These are phyloP conservation scores for Eucriotettix oculatus DNA, from an alignment of 2,888 invertebrate genomes.

Conservation along the genomic window DNA sequence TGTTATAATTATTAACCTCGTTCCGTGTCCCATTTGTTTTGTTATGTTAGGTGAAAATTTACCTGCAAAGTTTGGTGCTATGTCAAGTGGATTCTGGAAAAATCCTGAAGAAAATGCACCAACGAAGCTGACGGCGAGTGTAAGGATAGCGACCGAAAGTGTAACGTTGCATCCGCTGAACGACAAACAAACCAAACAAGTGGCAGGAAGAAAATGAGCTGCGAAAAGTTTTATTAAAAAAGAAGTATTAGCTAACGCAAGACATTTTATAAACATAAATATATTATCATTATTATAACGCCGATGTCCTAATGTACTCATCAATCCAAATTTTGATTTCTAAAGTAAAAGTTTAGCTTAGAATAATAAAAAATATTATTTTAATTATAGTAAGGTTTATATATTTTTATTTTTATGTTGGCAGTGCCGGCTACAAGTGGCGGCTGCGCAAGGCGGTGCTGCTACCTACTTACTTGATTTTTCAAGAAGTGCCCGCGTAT, in stretches of 20 bases:
- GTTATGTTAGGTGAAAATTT: background rate
- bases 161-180: constrained; percentile 17
- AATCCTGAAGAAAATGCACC: constrained; percentile 20
- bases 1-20: no score
- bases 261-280: background rate
- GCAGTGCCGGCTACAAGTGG: no score
- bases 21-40: no score
- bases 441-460: no score
- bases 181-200: constrained; percentile 17
- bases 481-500: no score
- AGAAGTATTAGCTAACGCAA: background rate
- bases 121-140: constrained; percentile 17
- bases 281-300: background rate
- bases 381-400: no score
- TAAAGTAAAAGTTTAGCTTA: background rate
- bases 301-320: background rate
- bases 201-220: constrained; percentile 18
- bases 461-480: no score
- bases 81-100: constrained; percentile 20
- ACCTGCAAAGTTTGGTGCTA: constrained; percentile 22
- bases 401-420: no score
- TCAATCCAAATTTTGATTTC: background rate
- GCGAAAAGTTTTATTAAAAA: background rate
- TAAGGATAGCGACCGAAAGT: constrained; percentile 17
- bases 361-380: no score